Evolutionary conservation across 2,888 invertebrate genomes (phyloP), one percentile per base, ranked within the genome.

Genomic region (Polyploca ridens): DNA sequence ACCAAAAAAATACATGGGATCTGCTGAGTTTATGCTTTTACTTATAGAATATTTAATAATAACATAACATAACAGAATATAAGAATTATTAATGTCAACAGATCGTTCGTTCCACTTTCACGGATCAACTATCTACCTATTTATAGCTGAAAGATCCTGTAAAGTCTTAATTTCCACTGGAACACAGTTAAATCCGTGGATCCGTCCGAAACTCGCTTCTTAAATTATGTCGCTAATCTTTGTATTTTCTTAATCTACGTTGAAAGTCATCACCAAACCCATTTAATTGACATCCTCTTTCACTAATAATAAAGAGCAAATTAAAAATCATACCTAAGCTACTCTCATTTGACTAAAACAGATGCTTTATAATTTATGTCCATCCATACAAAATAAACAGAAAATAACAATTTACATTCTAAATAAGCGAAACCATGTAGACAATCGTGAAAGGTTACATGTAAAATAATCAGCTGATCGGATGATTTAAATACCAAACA

Each of bases 361-460:
- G 19, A 19, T 4, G 19, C 10, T 7, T 27, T 33, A 27, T 33
- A 58, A 58, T 58, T 35, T 33, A 58, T 58, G 33, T 35, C 14
- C 33, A 58, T 58, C 7, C 58, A 33, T 35, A 33, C 7, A n/a
- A 33, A 41, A 58, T 60, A 62, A 69, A 66, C 64, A 19, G 38
- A 63, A 61, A 64, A 75, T 44, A 46, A 66, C 65, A 66, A 67
- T 69, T 72, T 67, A 72, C 64, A 69, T 67, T 63, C 63, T 41
- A 68, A 69, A 69, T 72, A 72, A 68, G 68, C 69, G 76, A 74
- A 76, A 76, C 78, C 73, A 74, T 76, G 72, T 70, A 66, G 68
- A 80, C 86, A 88, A 81, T 93, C 93, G 93, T 93, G 93, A 93
- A 90, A 93, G 93, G 93, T 93, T 90, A 87, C 78, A 82, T 84